These are phyloP conservation scores for Sandelia bainsii DNA, from an alignment of 2,797 vertebrate genomes.

Conservation along the genomic window DNA sequence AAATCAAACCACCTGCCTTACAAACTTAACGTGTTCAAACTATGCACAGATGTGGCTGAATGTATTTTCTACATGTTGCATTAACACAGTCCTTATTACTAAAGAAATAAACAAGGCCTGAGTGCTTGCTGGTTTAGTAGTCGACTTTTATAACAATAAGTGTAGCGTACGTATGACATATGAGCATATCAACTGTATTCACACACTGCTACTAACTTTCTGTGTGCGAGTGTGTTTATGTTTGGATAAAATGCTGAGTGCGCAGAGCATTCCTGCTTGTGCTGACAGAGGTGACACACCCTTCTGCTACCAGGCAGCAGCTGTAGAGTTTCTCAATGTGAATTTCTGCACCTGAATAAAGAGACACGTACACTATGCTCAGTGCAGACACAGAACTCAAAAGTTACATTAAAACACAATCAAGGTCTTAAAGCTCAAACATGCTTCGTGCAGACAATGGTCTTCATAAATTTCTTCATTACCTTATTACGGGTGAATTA, in stretches of 20 bases:
- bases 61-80: conserved; percentile 31
- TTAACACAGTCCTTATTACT: conserved; percentile 28
- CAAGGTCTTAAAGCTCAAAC: no score
- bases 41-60: conserved; percentile 55
- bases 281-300: conserved; percentile 67
- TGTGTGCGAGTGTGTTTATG: conserved; percentile 6
- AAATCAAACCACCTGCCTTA: conserved; percentile 55
- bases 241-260: conserved; percentile 61
- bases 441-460: no score
- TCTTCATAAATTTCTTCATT: no score
- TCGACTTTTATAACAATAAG: conserved; percentile 9
- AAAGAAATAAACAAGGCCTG: conserved; percentile 8
- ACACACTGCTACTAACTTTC: conserved; percentile 2
- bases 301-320: conserved; percentile 83
- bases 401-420: neutral
- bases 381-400: conserved; percentile 5
- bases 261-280: conserved; percentile 63
- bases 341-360: conserved; percentile 28
- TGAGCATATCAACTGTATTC: conserved; percentile 34
- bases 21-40: conserved; percentile 48
- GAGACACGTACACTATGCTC: conserved; percentile 22
- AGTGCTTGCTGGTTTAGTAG: neutral
- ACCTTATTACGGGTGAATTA: no score
- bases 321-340: conserved; percentile 73
- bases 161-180: conserved; percentile 4